Evolutionary conservation across 2,797 vertebrate genomes (phyloP), one percentile per base, ranked within the genome.

Genomic region (Emydoidea blandingii): DNA sequence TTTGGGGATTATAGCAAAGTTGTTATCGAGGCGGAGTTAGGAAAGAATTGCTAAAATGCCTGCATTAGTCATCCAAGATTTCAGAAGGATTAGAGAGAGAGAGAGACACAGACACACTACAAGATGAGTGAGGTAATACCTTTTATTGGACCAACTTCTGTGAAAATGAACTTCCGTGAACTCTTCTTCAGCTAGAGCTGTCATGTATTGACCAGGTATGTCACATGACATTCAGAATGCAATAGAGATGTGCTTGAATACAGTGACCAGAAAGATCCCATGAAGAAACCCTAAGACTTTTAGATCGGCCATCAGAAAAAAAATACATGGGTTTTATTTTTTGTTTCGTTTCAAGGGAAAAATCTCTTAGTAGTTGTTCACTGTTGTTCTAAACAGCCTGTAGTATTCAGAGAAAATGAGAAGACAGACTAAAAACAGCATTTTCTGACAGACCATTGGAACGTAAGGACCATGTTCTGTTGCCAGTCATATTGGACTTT

Each of bases 311-410:
- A 11, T 4, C 8, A 62, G 27, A 52, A 68, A n/a, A 41, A n/a
- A 15, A 6, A 8, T 2, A 72, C 47, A 88, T 21, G n/a, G 37
- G 80, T 0, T n/a, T 7, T 12, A 11, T 19, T 80, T 89, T 6
- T 12, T 29, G 34, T 44, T 0, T 15, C 1, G 34, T 49, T 0
- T 15, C 1, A 29, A 4, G 3, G 5, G 7, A 1, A 8, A 80
- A 34, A 59, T 3, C 21, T 65, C 57, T 59, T 50, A n/a, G 6
- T 80, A 34, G 19, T 87, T 84, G 8, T 41, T 90, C 88, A 27
- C 56, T 81, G 18, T 44, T 83, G 56, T 54, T 49, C 5, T 25
- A 74, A 65, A 27, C 65, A 87, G 15, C 57, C 19, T 83, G n/a
- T 9, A 78, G 57, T 57, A 86, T 18, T n/a, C 53, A 87, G 80